Base-by-base conservation (phyloP, 2,888 invertebrate species). In the Tenthredo amoena region DNA sequence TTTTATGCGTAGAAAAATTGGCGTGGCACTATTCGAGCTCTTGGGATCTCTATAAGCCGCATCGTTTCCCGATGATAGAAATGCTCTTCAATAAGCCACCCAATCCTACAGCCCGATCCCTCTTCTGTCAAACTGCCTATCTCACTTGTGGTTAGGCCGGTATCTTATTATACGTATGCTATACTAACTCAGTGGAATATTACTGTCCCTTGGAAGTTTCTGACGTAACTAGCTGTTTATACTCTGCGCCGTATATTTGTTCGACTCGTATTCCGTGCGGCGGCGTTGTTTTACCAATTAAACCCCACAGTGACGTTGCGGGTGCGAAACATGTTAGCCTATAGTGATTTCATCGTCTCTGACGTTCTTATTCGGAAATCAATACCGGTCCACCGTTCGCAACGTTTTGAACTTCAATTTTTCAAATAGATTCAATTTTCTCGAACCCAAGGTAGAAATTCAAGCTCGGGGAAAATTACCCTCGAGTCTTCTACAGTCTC, bases 141-240 rank as follows among this genome's bases (percentile, higher is more conserved):
- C 72, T 74, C 43, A 68, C 68, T 68, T 34, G 72, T 43, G 43
- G 72, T 74, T 74, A 74, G 72, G 72, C 43, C 43, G 72, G n/a
- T 74, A 74, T 43, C 72, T 50, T 12, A 55, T 50, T 37, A 50
- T 81, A 81, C 81, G n/a, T 34, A 81, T 50, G 34, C 18, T 77
- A 58, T 50, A 50, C 62, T 47, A 40, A 81, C 81, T 50, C 62
- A 83, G 68, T 50, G 83, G 83, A 83, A 83, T 83, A 83, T 83
- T 83, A 83, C 83, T 62, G 83, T 83, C 71, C 68, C 68, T 83
- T 47, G 65, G 26, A 68, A 47, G 50, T 47, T 68, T 68, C 43
- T 83, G 83, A 83, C 83, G 83, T 68, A 83, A 83, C 71, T 31
- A 21, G 58, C 58, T 12, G 68, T 65, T 68, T 71, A 47, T 34